These are phyloP conservation scores for Drosophila koepferae DNA, from an alignment of 2,888 invertebrate genomes.

Conservation along the genomic window DNA sequence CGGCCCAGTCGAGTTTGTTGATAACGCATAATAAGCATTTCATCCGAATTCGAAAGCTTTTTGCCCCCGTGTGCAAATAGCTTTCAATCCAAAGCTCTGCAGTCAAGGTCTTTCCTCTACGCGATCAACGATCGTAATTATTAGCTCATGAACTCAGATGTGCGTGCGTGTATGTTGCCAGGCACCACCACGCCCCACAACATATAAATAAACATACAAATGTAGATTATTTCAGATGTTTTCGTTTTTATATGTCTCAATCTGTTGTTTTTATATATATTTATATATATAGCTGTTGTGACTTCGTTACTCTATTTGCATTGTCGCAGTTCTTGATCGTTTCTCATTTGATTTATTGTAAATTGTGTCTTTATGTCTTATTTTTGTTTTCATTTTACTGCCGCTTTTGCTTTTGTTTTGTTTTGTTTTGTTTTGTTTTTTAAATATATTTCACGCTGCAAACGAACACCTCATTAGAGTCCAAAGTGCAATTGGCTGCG, in stretches of 20 bases:
- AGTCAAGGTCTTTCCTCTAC: constrained; percentile 58
- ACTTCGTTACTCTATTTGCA: constrained; percentile 27
- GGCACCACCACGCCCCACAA: constrained; percentile 25
- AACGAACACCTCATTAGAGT: constrained; percentile 36
- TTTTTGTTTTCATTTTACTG: constrained; percentile 20
- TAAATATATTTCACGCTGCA: constrained; percentile 31
- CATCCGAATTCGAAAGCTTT: constrained; percentile 48
- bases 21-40: constrained; percentile 50
- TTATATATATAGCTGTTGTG: constrained; percentile 6
- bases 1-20: constrained; percentile 34
- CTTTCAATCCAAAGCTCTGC: constrained; percentile 52
- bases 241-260: background rate
- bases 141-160: constrained; percentile 11
- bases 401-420: constrained; percentile 28
- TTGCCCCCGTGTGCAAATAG: constrained; percentile 26
- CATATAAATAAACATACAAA: constrained; percentile 5
- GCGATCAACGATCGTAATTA: constrained; percentile 45
- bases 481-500: constrained; percentile 51
- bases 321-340: constrained; percentile 15
- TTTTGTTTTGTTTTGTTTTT: constrained; percentile 26
- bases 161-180: constrained; percentile 40
- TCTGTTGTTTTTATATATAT: background rate
- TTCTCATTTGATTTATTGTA: constrained; percentile 35
- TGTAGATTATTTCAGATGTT: background rate
- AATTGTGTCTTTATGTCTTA: constrained; percentile 15